Evolutionary conservation across 2,113 vertebrate species (phyloP).

Genomic region (Cacatua alba): DNA sequence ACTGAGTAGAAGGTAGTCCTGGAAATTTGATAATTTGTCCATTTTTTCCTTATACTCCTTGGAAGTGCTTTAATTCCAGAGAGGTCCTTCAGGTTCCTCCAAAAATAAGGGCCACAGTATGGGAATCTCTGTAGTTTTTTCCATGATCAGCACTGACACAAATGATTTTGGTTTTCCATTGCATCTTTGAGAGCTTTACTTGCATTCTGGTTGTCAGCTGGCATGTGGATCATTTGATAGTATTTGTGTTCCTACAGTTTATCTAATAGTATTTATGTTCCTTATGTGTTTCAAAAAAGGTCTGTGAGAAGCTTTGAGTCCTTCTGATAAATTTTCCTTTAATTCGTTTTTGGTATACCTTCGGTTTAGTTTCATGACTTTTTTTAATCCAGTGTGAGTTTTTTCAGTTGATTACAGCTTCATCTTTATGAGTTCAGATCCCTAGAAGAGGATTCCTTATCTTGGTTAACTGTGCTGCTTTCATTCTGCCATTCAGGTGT

Average conservation of each 20-base stretch:
- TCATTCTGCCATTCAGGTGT: neutral
- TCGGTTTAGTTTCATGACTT: neutral
- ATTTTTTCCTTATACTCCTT: neutral
- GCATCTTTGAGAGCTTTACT: neutral
- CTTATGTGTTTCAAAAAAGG: neutral
- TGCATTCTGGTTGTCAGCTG: neutral
- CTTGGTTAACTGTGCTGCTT: neutral
- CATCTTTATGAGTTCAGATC: neutral
- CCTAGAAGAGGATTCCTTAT: neutral
- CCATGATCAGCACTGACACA: neutral
- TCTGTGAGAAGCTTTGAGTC: neutral
- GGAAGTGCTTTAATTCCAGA: accelerated
- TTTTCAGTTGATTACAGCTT: neutral
- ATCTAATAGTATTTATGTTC: neutral
- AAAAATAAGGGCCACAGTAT: neutral
- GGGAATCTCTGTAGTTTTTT: neutral
- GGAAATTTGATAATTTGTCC: neutral
- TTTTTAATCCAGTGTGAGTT: accelerated
- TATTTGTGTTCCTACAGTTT: neutral
- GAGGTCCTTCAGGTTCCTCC: neutral
- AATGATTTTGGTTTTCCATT: neutral
- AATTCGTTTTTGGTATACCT: neutral
- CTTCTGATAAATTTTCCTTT: neutral
- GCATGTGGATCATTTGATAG: neutral
- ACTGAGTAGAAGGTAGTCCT: neutral